Base-by-base conservation (phyloP, 1,140 invertebrate genomes). In the Scaptomyza pallida region DNA sequence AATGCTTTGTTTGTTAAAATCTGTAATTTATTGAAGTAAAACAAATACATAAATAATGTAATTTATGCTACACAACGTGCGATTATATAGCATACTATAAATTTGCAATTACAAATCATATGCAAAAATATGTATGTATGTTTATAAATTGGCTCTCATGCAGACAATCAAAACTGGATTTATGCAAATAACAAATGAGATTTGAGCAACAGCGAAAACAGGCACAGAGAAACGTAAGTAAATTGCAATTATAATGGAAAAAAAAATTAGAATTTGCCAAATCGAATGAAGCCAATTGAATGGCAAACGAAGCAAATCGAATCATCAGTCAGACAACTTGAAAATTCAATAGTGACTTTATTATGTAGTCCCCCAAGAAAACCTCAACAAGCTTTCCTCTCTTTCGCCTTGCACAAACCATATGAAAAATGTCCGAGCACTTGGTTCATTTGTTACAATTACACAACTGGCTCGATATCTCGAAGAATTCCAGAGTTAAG, bases 361-460 rank as follows among this genome's bases (percentile, higher is more conserved):
- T 72, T 65, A 74, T 35, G 40, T 15, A 54, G 60, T n/a, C n/a
- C n/a, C n/a, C 72, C 62, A 62, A 51, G 67, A 35, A 33, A 30
- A 30, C 26, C 8, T 30, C n/a, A n/a, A n/a, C n/a, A n/a, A n/a
- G n/a, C n/a, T 30, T 30, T 1, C 9, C 26, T 30, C 26, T 37
- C 33, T n/a, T 3, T 37, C 6, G 12, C 33, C 16, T 12, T 37
- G 12, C 16, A 16, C 33, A 59, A 9, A 5, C 47, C 62, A 65
- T 59, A 67, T 67, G 48, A 72, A 59, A 62, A 56, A 55, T 56
- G 51, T 51, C 41, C 16, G 30, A 23, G 56, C 16, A 68, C 33
- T 72, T 55, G 74, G 48, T 77, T 77, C 74, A 77, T 77, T 77
- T 77, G 74, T 69, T 74, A 61, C 74, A 77, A 77, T 77, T 77